Percentiles rank a stretch among this genome's conserved stretches.
Evolutionary conservation across 2,113 vertebrate species (phyloP).

Genomic region (Heterotis niloticus): DNA sequence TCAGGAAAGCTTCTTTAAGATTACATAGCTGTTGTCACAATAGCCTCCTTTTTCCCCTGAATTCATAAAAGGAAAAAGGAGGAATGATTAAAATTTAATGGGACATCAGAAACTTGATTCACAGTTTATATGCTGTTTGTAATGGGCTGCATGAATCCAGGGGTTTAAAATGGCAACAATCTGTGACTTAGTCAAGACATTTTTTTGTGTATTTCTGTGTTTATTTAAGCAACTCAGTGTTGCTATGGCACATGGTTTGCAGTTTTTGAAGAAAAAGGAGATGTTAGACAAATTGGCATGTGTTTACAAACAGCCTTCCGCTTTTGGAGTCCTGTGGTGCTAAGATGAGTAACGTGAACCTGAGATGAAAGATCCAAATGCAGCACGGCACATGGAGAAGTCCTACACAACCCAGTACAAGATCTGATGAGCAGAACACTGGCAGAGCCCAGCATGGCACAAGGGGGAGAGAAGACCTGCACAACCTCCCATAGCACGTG

Average conservation of each 20-base stretch:
- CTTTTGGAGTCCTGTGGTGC: not conserved
- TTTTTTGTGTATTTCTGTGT: not conserved
- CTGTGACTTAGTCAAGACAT: not conserved
- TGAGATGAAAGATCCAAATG: not conserved
- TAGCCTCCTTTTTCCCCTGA: no score
- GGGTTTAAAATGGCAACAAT: not conserved
- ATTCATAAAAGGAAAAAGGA: not conserved
- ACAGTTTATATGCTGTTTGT: not conserved
- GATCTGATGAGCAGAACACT: no score
- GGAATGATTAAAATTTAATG: not conserved
- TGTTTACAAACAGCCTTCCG: constrained; percentile 1
- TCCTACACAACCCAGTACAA: no score
- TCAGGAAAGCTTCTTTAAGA: not conserved
- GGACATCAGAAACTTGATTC: not conserved
- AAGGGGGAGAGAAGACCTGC: no score
- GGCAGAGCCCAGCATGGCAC: no score
- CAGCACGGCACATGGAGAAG: no score
- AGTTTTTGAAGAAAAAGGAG: not conserved
- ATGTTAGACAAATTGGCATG: not conserved
- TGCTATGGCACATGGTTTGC: not conserved
- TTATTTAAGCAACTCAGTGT: not conserved
- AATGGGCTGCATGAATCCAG: no score
- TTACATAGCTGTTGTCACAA: not conserved
- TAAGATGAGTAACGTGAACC: not conserved
- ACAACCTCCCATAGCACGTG: no score